These are phyloP conservation scores for Sylvicapra grimmia DNA, from an alignment of 2,113 vertebrate genomes.

Conservation along the genomic window DNA sequence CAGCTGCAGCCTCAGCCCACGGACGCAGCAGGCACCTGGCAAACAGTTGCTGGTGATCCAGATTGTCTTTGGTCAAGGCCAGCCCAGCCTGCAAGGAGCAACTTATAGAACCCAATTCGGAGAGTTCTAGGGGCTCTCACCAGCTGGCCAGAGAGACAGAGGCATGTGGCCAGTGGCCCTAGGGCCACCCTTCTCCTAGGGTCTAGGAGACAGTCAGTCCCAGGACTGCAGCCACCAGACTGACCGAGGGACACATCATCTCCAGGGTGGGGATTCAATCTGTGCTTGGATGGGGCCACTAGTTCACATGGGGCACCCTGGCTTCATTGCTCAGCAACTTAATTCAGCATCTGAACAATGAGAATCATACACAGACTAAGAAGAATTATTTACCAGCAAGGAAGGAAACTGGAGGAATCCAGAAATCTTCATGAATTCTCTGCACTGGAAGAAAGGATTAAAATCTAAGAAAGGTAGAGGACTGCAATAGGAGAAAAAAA, in stretches of 20 bases:
- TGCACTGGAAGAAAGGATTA: conserved; percentile 54
- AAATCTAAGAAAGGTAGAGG: conserved; percentile 39
- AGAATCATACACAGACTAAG: neutral
- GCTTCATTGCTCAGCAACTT: neutral
- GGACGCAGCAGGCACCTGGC: neutral
- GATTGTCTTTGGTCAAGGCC: neutral
- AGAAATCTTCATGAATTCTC: conserved; percentile 62
- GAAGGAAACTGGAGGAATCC: conserved; percentile 34
- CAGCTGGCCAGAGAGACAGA: neutral
- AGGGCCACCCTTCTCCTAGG: neutral
- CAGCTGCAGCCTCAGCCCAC: neutral
- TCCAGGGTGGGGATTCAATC: neutral
- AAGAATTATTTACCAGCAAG: conserved; percentile 33
- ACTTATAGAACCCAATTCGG: neutral
- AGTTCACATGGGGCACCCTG: neutral
- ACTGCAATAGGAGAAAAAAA: neutral
- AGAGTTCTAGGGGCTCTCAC: neutral
- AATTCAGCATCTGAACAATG: neutral
- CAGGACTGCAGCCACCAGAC: neutral
- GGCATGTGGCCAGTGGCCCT: neutral
- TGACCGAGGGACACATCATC: neutral
- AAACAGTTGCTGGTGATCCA: conserved; percentile 21
- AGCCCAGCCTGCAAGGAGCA: neutral
- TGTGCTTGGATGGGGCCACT: neutral
- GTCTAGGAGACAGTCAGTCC: neutral